These are phyloP conservation scores for Thinocorus orbignyianus DNA, from an alignment of 2,113 vertebrate genomes.

Conservation along the genomic window DNA sequence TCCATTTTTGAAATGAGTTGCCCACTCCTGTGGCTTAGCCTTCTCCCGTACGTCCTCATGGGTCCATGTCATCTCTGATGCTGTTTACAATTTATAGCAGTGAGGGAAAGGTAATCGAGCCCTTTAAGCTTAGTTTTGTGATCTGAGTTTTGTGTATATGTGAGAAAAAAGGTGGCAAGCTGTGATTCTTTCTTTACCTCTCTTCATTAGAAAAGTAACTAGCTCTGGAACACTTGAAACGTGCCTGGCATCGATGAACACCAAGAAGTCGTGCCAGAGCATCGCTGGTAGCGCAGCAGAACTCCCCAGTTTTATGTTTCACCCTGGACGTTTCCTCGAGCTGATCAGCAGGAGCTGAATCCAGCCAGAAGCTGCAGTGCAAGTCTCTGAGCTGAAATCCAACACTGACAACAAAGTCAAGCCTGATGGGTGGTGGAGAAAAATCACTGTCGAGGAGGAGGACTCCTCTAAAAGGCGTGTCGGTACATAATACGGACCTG, in stretches of 20 bases:
- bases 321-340: neutral
- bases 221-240: neutral
- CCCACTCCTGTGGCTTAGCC: neutral
- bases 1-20: neutral
- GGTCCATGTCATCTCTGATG: neutral
- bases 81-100: neutral
- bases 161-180: neutral
- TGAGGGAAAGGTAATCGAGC: neutral
- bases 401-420: neutral
- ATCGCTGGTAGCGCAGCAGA: neutral
- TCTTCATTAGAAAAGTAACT: neutral
- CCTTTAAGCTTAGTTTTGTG: neutral
- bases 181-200: neutral
- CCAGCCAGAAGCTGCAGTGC: neutral
- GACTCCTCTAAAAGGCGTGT: neutral
- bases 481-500: neutral
- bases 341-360: neutral
- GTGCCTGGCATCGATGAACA: neutral
- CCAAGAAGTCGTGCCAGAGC: neutral
- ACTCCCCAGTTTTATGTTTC: neutral
- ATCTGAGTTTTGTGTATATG: neutral
- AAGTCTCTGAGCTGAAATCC: neutral
- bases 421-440: neutral
- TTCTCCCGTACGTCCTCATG: neutral
- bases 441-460: neutral